Evolutionary conservation across 2,888 invertebrate species (phyloP).

Genomic region (Pheosia gnoma): DNA sequence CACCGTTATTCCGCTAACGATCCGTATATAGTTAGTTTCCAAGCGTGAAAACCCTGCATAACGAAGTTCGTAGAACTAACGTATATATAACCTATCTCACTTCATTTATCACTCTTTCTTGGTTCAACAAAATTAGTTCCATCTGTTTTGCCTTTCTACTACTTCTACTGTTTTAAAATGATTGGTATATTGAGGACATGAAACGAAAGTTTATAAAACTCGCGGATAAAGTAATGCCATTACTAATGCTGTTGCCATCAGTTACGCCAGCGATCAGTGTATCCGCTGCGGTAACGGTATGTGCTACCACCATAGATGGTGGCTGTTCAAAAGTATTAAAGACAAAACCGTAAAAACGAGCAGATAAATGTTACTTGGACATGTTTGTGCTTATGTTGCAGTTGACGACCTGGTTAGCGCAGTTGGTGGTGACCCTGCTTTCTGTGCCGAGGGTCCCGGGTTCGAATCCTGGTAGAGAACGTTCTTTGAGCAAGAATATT

Average conservation of each 20-base stretch:
- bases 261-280: conserved; percentile 32
- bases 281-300: conserved; percentile 35
- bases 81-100: too few species aligned
- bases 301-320: conserved; percentile 5
- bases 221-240: conserved; percentile 30
- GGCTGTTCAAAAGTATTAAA: background rate
- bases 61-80: too few species aligned
- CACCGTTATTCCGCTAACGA: conserved; percentile 19
- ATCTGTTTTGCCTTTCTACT: background rate
- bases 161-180: background rate
- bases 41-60: too few species aligned
- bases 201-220: conserved; percentile 29
- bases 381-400: too few species aligned
- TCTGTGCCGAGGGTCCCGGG: too few species aligned
- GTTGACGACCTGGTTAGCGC: too few species aligned
- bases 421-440: too few species aligned
- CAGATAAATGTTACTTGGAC: too few species aligned
- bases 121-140: background rate
- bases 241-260: conserved; percentile 30
- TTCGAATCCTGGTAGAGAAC: too few species aligned
- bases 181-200: conserved; percentile 26
- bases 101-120: background rate
- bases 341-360: background rate
- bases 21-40: too few species aligned
- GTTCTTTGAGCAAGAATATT: too few species aligned